Conservation (phyloP, 2,797 vertebrate species). For the Aphelocoma californica region DNA sequence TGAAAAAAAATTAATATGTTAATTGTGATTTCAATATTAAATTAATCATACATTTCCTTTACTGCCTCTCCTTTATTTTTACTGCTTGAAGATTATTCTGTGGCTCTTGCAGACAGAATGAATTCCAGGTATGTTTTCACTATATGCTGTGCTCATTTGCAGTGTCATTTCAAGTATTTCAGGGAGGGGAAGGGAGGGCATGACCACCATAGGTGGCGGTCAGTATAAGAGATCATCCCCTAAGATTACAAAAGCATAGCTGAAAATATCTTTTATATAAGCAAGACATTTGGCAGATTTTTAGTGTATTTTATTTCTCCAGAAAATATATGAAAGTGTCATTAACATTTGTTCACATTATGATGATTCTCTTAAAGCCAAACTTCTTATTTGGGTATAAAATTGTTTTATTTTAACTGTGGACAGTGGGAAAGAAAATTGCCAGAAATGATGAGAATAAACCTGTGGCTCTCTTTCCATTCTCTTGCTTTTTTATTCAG, state of each 20-base stretch:
- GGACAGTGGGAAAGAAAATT: neutral
- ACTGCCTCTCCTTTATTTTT: neutral
- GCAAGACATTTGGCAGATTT: neutral
- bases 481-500: neutral
- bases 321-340: neutral
- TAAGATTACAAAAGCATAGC: neutral
- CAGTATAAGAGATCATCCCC: neutral
- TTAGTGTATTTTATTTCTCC: neutral
- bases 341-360: neutral
- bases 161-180: neutral
- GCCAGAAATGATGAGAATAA: neutral
- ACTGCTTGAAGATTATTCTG: neutral
- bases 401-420: neutral
- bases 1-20: neutral
- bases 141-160: neutral
- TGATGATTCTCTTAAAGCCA: neutral
- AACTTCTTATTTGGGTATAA: neutral
- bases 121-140: neutral
- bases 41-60: neutral
- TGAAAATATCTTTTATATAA: neutral
- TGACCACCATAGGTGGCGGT: fast-evolving
- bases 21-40: neutral
- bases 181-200: neutral
- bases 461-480: neutral
- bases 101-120: neutral